Evolutionary conservation across 2,797 vertebrate species (phyloP).

Genomic region (Avahi laniger): DNA sequence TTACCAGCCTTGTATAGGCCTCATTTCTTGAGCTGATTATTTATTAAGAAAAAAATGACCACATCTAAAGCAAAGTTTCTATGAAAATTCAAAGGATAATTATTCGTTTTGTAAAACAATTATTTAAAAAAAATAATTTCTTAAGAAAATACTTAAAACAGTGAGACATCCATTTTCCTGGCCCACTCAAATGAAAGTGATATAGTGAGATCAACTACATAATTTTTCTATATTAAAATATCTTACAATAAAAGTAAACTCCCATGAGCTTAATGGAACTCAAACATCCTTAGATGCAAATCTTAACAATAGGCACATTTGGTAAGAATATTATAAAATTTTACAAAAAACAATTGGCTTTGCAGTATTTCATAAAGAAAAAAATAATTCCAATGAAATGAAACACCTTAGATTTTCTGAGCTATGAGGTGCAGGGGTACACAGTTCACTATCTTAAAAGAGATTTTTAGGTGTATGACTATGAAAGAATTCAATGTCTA

Average conservation of each 20-base stretch:
- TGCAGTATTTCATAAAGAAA: slow-evolving; percentile 45
- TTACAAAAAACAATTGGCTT: slow-evolving; percentile 36
- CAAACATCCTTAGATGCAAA: slow-evolving; percentile 31
- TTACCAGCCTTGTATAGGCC: not conserved
- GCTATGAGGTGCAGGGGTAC: not conserved
- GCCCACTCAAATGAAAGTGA: slow-evolving; percentile 21
- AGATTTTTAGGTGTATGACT: not conserved
- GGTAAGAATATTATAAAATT: slow-evolving; percentile 51
- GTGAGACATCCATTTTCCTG: not conserved
- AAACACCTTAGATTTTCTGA: slow-evolving; percentile 48
- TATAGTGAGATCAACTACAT: not conserved
- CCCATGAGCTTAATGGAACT: slow-evolving; percentile 41
- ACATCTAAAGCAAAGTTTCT: not conserved
- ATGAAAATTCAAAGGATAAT: slow-evolving; percentile 25
- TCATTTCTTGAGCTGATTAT: not conserved
- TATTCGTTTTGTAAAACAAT: not conserved
- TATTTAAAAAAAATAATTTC: not conserved
- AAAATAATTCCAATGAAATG: slow-evolving; percentile 2
- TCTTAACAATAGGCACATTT: slow-evolving; percentile 63
- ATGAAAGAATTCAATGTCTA: slow-evolving; percentile 6
- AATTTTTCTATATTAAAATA: slow-evolving; percentile 66
- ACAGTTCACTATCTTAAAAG: not conserved
- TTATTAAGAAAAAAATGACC: slow-evolving; percentile 17
- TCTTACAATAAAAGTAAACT: slow-evolving; percentile 69
- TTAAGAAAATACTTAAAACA: slow-evolving; percentile 39